Base-by-base conservation (phyloP, 2,113 vertebrate genomes). In the Chloropsis hardwickii region DNA sequence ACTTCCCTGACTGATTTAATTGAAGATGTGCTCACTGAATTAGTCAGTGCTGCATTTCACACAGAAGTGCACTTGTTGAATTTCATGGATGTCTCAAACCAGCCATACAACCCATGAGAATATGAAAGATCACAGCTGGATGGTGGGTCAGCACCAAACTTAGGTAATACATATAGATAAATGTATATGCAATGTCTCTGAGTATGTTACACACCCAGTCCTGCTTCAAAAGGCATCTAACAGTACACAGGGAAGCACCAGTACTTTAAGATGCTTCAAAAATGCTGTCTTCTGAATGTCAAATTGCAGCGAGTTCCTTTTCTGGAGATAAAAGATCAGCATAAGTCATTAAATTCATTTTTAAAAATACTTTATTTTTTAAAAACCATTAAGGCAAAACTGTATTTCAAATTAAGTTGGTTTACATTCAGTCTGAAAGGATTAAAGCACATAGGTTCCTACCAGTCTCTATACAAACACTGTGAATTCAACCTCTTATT, bases 331-430 rank as follows among this genome's bases (percentile, higher is more conserved):
- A 94, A 88, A 73, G 42, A 94, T 72, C 28, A 82, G 61, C 58
- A 58, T 50, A 31, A 84, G 53, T 73, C 42, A 54, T 50, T 77
- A 40, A 82, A 90, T 47, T 56, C 11, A 78, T 67, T 90, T 98
- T 98, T 42, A 96, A 97, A 98, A 98, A 98, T 94, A 97, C 64
- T 98, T 98, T 98, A 98, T 97, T 98, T 94, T 96, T 97, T 96
- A 86, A 11, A 95, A 98, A 97, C 96, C 92, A 94, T 98, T 98
- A 98, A 98, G 98, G 98, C 97, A 97, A 82, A 95, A 91, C 73
- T 5, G 16, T 96, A 90, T 97, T 97, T 97, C 94, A 98, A 96
- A 97, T 98, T 95, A 97, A 86, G 71, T 12, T 58, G 80, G 54
- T 96, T 98, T 97, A 98, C 98, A 98, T 98, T 98, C 97, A 97